A percentile compares a stretch with the other conserved stretches of the same genome.
These are phyloP conservation scores for Pterocles gutturalis DNA, from an alignment of 2,113 vertebrate genomes.

Conservation along the genomic window DNA sequence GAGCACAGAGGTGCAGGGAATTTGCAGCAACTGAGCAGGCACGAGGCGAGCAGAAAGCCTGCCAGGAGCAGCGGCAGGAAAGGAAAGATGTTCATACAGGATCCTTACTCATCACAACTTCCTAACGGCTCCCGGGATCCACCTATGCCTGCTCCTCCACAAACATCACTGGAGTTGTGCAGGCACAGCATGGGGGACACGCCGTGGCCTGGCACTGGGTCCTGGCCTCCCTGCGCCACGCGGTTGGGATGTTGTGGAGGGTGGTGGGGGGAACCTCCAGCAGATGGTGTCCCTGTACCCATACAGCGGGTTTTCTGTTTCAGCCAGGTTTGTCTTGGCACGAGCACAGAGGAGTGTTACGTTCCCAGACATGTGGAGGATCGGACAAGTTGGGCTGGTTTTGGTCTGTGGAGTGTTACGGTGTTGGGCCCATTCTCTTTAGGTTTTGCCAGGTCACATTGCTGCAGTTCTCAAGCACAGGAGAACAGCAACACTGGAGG, in stretches of 20 bases:
- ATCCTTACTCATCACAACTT: not conserved
- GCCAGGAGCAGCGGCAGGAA: not conserved
- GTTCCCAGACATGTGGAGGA: rapidly evolving
- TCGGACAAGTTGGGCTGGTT: not conserved
- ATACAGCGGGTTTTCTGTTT: not conserved
- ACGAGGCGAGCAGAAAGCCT: rapidly evolving
- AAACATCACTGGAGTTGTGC: not conserved
- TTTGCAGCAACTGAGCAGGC: not conserved
- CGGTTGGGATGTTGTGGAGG: rapidly evolving
- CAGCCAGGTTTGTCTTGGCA: rapidly evolving
- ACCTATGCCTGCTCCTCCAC: not conserved
- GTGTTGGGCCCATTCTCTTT: rapidly evolving
- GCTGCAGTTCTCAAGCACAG: not conserved
- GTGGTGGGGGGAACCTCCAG: rapidly evolving
- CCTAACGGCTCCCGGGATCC: rapidly evolving
- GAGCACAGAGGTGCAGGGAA: not conserved
- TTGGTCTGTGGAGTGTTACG: not conserved
- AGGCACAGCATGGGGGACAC: rapidly evolving
- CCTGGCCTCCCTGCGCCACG: rapidly evolving
- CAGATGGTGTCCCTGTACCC: rapidly evolving
- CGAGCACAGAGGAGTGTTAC: rapidly evolving
- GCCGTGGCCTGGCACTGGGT: not conserved
- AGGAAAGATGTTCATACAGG: not conserved
- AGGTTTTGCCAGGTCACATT: not conserved
- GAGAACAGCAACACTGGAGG: not conserved